Conservation (phyloP, 1,140 invertebrate species). For the Conus ventricosus region DNA sequence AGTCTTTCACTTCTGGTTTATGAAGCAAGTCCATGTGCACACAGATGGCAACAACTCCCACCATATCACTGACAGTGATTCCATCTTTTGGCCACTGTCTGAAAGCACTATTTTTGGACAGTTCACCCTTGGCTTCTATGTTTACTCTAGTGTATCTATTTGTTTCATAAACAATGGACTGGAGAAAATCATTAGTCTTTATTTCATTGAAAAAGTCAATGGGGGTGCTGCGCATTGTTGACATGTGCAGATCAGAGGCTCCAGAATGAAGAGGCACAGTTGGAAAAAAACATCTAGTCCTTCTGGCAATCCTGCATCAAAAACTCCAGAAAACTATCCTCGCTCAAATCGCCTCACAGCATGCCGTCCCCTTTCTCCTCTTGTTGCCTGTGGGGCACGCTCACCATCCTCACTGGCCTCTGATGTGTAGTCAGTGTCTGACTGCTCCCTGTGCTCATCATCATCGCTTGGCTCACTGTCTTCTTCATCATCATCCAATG, state of each 20-base stretch:
- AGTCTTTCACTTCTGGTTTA: neutral
- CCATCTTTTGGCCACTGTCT: neutral
- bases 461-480: neutral
- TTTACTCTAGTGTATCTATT: neutral
- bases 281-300: neutral
- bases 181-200: neutral
- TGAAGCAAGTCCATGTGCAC: neutral
- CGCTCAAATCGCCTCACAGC: neutral
- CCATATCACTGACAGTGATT: neutral
- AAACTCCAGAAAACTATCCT: neutral
- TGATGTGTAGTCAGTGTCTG: neutral
- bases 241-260: neutral
- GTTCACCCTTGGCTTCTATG: neutral
- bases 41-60: neutral
- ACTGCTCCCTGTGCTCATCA: neutral
- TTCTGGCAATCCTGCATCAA: neutral
- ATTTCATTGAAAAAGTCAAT: neutral
- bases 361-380: neutral
- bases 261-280: neutral
- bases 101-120: too few relatives aligned
- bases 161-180: neutral
- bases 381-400: too few relatives aligned
- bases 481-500: neutral
- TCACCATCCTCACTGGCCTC: neutral
- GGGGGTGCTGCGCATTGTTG: neutral